phyloP scores from a whole-genome alignment of 30 jellyfish, hydroid and myxozoan species.

The Turritopsis rubra region DNA sequence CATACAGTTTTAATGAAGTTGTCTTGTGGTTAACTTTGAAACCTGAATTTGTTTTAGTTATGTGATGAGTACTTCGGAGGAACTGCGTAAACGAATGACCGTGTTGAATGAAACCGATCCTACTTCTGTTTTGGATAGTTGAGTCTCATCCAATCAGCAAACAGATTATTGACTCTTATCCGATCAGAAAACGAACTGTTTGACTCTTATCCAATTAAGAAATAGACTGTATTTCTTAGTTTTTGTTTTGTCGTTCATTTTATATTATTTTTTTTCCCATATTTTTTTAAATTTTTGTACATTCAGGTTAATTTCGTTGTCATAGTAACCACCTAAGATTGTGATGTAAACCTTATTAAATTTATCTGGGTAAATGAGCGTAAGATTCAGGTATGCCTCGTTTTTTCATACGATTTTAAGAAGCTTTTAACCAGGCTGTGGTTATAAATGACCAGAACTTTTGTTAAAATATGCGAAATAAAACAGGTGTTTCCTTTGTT shows the following conservation, averaged over 20 bases:
- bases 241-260: no score
- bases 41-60: neutral
- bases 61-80: neutral
- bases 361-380: no score
- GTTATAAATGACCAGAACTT: no score
- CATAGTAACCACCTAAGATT: no score
- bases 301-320: neutral
- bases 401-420: no score
- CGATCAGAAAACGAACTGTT: neutral
- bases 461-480: no score
- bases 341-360: no score
- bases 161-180: neutral
- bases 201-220: neutral
- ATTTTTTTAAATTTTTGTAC: neutral
- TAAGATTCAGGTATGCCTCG: no score
- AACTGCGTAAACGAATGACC: neutral
- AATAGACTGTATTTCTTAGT: neutral
- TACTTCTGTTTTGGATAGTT: neutral
- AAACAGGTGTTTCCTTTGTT: no score
- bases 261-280: neutral
- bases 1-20: neutral
- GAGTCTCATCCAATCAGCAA: neutral
- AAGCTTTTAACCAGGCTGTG: no score
- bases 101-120: neutral
- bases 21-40: neutral